Evolutionary conservation across 2,888 invertebrate species (phyloP), one percentile per base, ranked within the genome.

Genomic region (Ophraella communa): DNA sequence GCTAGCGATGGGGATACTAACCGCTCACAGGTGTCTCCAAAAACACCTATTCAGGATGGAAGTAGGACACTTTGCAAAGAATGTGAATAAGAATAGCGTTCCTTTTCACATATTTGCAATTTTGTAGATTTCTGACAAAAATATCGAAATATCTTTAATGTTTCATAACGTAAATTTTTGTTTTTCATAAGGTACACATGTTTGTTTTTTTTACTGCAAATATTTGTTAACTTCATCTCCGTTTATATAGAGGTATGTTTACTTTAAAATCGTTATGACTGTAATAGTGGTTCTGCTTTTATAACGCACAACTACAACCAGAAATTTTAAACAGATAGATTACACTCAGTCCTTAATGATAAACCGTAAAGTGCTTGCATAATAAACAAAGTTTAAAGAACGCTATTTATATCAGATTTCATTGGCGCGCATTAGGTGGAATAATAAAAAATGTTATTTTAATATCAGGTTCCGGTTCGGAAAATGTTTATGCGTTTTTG

Each of bases 301-400:
- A 35, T n/a, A 35, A 35, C 52, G n/a, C 20, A 23, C 53, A 18
- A 18, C 18, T 35, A 21, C 53, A 20, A 24, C 54, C 20, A 23
- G 24, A 42, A 27, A 24, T 42, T 20, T 39, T 39, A 35, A 54
- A 39, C 54, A 54, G 39, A 54, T 18, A 18, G 8, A 42, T 24
- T 55, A 27, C 18, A 55, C 55, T 27, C 39, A n/a, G 35, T 47
- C 33, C 21, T 27, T 58, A 47, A 57, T 57, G 35, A 35, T 58
- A 58, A 49, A 58, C 49, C 21, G 49, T 49, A 49, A 49, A 58
- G 58, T 58, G 47, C 24, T 11, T 49, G 23, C 20, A 49, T 58
- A 57, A 57, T 57, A 58, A 58, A 58, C 49, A 49, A 33, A 33
- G 24, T 49, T 49, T 20, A n/a, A 20, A 57, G 11, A 7, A 17